These are phyloP conservation scores for Melospiza melodia DNA, from an alignment of 2,113 vertebrate genomes.

Conservation along the genomic window DNA sequence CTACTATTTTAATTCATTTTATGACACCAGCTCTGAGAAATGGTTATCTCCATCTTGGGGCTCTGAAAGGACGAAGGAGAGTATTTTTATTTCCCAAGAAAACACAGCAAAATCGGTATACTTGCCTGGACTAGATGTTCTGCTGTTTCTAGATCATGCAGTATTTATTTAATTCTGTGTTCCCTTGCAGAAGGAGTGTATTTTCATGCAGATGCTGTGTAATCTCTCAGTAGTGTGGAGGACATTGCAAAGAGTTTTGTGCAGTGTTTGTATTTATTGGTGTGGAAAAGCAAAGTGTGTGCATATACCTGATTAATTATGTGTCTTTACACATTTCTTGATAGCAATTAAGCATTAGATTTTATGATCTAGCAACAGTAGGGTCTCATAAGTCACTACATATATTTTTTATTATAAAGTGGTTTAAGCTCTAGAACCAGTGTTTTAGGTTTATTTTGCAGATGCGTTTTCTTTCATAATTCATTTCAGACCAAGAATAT, in stretches of 20 bases:
- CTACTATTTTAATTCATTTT: not conserved
- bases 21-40: not conserved
- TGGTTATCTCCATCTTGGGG: not conserved
- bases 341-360: not conserved
- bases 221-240: not conserved
- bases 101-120: not conserved
- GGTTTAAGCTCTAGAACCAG: not conserved
- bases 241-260: not conserved
- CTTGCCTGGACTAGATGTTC: not conserved
- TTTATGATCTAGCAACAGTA: not conserved
- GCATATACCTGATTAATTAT: not conserved
- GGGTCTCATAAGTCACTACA: not conserved
- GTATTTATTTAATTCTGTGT: constrained; percentile 29
- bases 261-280: not conserved
- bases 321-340: not conserved
- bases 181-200: not conserved
- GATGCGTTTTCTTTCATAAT: not conserved
- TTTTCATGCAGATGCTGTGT: constrained; percentile 2
- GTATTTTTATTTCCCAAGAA: not conserved
- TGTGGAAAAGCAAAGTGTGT: not conserved
- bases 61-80: not conserved
- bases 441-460: constrained; percentile 5
- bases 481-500: not conserved
- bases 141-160: not conserved
- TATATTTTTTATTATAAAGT: not conserved